A percentile compares a stretch with the other conserved stretches of the same genome.
Evolutionary conservation across 1,140 invertebrate genomes (phyloP).

Genomic region (Zophobas morio): DNA sequence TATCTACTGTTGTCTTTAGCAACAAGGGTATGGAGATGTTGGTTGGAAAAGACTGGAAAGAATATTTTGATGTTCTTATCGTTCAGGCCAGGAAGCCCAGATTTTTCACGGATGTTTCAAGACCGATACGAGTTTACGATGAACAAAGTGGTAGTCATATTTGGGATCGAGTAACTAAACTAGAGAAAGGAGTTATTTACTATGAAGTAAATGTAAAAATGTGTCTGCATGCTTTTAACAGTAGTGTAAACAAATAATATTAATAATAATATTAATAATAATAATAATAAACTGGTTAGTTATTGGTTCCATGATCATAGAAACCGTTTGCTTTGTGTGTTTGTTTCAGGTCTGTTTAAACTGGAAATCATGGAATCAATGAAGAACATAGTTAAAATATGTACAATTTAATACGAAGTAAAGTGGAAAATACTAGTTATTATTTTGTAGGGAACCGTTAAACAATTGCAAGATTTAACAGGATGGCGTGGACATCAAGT

Average conservation of each 20-base stretch:
- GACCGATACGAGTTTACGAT: slow-evolving; percentile 92
- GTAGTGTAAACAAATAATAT: too few species aligned
- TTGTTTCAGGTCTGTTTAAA: slow-evolving; percentile 3
- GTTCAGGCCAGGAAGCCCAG: slow-evolving; percentile 95
- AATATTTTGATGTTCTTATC: slow-evolving; percentile 95
- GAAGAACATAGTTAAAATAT: too few species aligned
- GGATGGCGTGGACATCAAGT: slow-evolving; percentile 94
- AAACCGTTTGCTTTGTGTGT: neutral
- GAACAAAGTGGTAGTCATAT: slow-evolving; percentile 84
- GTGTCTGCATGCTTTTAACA: too few species aligned
- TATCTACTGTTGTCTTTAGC: slow-evolving; percentile 71
- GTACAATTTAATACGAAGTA: too few species aligned
- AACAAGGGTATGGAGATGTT: slow-evolving; percentile 93
- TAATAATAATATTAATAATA: too few species aligned
- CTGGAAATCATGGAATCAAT: slow-evolving; percentile 18
- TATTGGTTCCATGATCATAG: slow-evolving; percentile 22
- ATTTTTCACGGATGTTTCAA: slow-evolving; percentile 94
- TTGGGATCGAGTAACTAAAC: slow-evolving; percentile 90
- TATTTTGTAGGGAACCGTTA: slow-evolving; percentile 86
- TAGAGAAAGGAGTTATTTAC: slow-evolving; percentile 93
- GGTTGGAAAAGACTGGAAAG: slow-evolving; percentile 90
- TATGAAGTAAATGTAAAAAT: slow-evolving; percentile 80
- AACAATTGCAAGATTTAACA: slow-evolving; percentile 91
- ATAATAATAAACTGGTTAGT: neutral
- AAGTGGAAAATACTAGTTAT: neutral